Conservation (phyloP, 2,888 invertebrate species). For the Melanchra persicariae region DNA sequence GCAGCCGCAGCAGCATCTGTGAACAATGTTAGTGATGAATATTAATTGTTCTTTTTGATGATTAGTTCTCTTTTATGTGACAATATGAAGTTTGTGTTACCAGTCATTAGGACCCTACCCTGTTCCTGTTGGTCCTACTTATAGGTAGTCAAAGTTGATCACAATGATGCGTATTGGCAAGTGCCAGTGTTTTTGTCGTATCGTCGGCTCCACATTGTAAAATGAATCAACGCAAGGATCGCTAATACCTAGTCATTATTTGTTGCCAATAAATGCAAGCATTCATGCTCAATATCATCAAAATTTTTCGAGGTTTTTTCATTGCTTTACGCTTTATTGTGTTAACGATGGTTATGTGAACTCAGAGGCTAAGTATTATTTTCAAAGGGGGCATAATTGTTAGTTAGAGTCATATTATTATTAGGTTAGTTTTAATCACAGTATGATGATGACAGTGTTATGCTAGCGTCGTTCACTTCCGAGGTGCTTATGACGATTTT, state of each 20-base stretch:
- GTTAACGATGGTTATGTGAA: neutral
- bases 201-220: neutral
- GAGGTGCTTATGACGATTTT: neutral
- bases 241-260: slow-evolving; percentile 26
- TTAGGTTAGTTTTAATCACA: neutral
- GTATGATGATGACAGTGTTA: neutral
- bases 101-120: too few relatives aligned
- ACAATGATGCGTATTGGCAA: neutral
- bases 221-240: slow-evolving; percentile 27
- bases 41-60: neutral
- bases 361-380: neutral
- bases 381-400: too few relatives aligned
- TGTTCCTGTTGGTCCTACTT: neutral
- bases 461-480: neutral
- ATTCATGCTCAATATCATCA: slow-evolving; percentile 4
- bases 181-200: neutral
- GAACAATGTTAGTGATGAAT: slow-evolving; percentile 53
- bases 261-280: slow-evolving; percentile 14
- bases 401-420: too few relatives aligned
- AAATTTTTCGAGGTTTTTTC: neutral
- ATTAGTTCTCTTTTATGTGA: slow-evolving; percentile 6
- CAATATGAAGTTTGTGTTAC: neutral
- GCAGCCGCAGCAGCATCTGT: slow-evolving; percentile 88
- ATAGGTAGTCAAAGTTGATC: neutral
- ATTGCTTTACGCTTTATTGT: neutral